Evolutionary conservation across 2,888 invertebrate species (phyloP).

Genomic region (Anoplius nigerrimus): DNA sequence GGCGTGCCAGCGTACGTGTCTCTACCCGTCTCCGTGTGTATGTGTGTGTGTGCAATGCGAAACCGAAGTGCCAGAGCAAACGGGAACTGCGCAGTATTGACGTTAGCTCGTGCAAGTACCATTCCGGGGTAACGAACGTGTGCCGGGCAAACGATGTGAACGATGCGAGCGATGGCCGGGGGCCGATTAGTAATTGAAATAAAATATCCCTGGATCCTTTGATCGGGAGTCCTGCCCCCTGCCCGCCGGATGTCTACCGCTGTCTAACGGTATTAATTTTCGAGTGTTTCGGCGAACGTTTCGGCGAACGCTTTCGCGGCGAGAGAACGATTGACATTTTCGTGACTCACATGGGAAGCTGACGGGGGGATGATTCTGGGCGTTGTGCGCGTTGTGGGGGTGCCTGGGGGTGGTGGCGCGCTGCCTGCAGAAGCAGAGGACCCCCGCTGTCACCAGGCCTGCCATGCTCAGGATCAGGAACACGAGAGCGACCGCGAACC

Average conservation of each 20-base stretch:
- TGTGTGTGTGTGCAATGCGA: too few species aligned
- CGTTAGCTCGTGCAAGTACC: too few species aligned
- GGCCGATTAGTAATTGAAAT: too few species aligned
- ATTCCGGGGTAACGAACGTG: too few species aligned
- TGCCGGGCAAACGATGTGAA: too few species aligned
- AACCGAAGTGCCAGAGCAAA: too few species aligned
- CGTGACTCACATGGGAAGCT: conserved; percentile 72
- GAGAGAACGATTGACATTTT: conserved; percentile 34
- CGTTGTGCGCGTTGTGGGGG: conserved; percentile 71
- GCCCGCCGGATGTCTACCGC: neutral
- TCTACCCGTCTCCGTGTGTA: too few species aligned
- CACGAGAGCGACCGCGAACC: conserved; percentile 85
- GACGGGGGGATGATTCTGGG: conserved; percentile 71
- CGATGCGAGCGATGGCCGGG: too few species aligned
- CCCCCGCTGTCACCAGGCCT: conserved; percentile 82
- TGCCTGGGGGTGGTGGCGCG: conserved; percentile 76
- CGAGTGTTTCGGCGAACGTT: conserved; percentile 18
- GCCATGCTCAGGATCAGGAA: conserved; percentile 83
- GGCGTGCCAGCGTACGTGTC: too few species aligned
- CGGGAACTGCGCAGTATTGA: too few species aligned
- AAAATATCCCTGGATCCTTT: neutral
- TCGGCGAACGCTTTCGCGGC: conserved; percentile 29
- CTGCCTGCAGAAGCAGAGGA: conserved; percentile 87
- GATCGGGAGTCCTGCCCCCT: too few species aligned
- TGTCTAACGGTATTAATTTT: neutral